Evolutionary conservation across 2,113 vertebrate species (phyloP).

Genomic region (Gobio gobio): DNA sequence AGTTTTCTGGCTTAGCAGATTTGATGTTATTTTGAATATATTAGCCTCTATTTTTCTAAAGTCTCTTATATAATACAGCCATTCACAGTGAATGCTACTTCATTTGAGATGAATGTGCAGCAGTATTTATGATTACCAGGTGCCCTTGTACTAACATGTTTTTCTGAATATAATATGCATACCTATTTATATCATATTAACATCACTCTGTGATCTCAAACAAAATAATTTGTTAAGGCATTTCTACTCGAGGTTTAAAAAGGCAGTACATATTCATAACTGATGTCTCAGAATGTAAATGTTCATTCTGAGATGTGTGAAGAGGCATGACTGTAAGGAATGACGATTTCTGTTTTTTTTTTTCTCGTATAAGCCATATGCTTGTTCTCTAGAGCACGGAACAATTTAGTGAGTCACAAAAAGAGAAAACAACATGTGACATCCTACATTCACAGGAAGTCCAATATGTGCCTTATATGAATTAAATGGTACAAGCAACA

Average conservation of each 20-base stretch:
- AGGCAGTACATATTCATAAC: neutral
- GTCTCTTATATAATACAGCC: neutral
- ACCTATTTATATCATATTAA: neutral
- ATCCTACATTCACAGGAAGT: neutral
- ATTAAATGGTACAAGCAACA: neutral
- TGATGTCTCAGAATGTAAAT: conserved; percentile 24
- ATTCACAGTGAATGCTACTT: neutral
- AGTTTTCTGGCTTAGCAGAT: neutral
- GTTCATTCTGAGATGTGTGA: conserved; percentile 27
- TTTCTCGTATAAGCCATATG: conserved; percentile 32
- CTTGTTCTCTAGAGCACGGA: conserved; percentile 35
- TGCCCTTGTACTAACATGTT: neutral
- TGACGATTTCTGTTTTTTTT: neutral
- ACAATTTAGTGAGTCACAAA: conserved; percentile 15
- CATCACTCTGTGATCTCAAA: neutral
- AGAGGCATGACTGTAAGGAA: conserved; percentile 11
- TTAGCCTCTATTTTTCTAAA: neutral
- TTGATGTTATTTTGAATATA: neutral
- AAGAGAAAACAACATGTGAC: neutral
- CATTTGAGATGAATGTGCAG: neutral
- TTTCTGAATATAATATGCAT: neutral
- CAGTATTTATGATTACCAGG: neutral
- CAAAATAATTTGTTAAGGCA: neutral
- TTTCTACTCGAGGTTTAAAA: neutral
- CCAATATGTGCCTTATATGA: neutral